These are phyloP conservation scores for Mesorhabditis sp. DNA, from an alignment of 2,888 invertebrate species.

Conservation along the genomic window DNA sequence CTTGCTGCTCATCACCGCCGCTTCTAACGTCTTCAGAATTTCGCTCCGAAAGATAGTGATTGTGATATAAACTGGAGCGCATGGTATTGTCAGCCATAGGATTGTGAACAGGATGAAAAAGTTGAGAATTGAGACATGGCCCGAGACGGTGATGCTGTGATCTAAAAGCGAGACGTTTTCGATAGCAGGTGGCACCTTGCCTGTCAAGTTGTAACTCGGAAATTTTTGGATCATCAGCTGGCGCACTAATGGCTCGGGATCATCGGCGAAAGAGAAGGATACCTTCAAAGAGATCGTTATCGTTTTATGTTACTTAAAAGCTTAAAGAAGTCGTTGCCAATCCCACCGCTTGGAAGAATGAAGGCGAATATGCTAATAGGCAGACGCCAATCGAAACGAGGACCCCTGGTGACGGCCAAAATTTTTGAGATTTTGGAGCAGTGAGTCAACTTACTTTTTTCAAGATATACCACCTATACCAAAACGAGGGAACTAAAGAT, in stretches of 20 bases:
- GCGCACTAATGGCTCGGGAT: conserved; percentile 1
- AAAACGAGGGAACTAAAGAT: not conserved
- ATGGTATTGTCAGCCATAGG: not conserved
- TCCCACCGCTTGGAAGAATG: conserved; percentile 4
- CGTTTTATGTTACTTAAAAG: too few relatives aligned
- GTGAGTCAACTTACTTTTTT: not conserved
- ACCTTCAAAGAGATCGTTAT: not conserved
- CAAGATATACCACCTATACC: conserved; percentile 4
- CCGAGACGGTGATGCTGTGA: not conserved
- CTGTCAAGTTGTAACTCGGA: too few relatives aligned
- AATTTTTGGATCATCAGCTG: not conserved
- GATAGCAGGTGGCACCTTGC: not conserved
- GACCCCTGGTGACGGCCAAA: not conserved
- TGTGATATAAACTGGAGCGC: not conserved
- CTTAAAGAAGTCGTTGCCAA: not conserved
- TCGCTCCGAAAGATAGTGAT: not conserved
- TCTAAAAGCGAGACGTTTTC: not conserved
- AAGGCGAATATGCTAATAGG: not conserved
- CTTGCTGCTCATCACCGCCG: not conserved
- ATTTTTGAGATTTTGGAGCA: not conserved
- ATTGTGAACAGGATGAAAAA: not conserved
- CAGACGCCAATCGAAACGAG: conserved; percentile 1
- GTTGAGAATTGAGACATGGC: not conserved
- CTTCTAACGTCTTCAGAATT: not conserved
- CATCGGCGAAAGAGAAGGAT: not conserved